These are phyloP conservation scores for Caenorhabditis sp. DNA, from an alignment of 2,888 invertebrate species.

Conservation along the genomic window DNA sequence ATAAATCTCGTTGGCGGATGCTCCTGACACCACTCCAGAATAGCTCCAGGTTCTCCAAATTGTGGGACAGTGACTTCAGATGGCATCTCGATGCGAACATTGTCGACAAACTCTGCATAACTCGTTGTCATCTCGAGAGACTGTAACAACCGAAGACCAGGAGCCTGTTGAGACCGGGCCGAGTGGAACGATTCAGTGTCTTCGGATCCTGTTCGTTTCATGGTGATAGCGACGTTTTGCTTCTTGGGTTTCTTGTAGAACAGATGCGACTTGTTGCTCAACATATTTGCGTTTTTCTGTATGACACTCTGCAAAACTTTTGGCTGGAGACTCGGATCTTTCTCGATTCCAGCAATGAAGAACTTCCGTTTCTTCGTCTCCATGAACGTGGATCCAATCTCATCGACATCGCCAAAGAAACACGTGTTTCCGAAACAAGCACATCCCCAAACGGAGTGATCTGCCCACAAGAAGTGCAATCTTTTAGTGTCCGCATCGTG, in stretches of 20 bases:
- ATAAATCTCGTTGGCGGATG: slow-evolving; percentile 47
- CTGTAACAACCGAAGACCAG: slow-evolving; percentile 43
- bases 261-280: slow-evolving; percentile 32
- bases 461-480: slow-evolving; percentile 93
- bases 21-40: slow-evolving; percentile 63
- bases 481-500: slow-evolving; percentile 91
- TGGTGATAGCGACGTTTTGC: slow-evolving; percentile 7
- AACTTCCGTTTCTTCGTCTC: slow-evolving; percentile 56
- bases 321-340: slow-evolving; percentile 62
- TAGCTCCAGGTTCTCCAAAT: slow-evolving; percentile 66
- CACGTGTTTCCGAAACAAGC: slow-evolving; percentile 96
- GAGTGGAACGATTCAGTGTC: slow-evolving; percentile 69
- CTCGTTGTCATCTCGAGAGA: slow-evolving; percentile 39
- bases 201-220: slow-evolving; percentile 11
- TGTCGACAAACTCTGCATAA: slow-evolving; percentile 63
- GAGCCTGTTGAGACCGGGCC: slow-evolving; percentile 59
- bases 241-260: slow-evolving; percentile 48
- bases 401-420: slow-evolving; percentile 93
- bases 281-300: slow-evolving; percentile 19
- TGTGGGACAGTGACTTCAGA: slow-evolving; percentile 17
- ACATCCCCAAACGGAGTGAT: slow-evolving; percentile 88
- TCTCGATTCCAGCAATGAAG: slow-evolving; percentile 64
- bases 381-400: slow-evolving; percentile 67
- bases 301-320: slow-evolving; percentile 70
- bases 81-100: slow-evolving; percentile 47